Percentiles rank a stretch among this genome's conserved stretches.
These are phyloP conservation scores for Paguma larvata DNA, from an alignment of 2,797 vertebrate species.

Conservation along the genomic window DNA sequence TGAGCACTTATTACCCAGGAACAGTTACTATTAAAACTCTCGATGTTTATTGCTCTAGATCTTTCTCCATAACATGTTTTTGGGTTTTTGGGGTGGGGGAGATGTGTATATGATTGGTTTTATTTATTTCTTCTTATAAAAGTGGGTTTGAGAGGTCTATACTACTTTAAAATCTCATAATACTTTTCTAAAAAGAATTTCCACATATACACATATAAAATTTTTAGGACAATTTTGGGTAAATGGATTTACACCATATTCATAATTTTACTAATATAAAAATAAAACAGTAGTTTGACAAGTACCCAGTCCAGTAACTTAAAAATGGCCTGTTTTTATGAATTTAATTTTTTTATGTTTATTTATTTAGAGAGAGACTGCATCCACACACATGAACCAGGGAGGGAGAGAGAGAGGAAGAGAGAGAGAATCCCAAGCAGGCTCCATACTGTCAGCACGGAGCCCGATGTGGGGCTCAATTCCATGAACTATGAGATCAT, in stretches of 20 bases:
- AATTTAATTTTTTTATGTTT: neutral
- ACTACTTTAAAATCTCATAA: neutral
- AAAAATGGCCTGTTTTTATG: conserved; percentile 19
- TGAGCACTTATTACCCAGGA: neutral
- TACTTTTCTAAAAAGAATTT: neutral
- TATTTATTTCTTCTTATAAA: conserved; percentile 34
- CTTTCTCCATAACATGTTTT: neutral
- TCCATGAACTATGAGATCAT: no score
- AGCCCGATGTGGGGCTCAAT: no score
- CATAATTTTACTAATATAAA: conserved; percentile 29
- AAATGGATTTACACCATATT: neutral
- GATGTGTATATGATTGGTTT: neutral
- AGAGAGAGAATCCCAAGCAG: no score
- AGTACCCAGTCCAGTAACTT: neutral
- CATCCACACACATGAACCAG: no score
- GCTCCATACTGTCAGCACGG: no score
- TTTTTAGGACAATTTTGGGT: neutral
- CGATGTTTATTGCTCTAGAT: conserved; percentile 11
- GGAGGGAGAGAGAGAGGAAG: no score
- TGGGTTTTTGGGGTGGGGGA: neutral
- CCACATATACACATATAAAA: neutral
- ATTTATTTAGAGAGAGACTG: no score
- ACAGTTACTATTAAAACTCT: neutral
- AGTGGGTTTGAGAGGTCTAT: neutral
- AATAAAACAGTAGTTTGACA: neutral